Percentiles rank a stretch among this genome's conserved stretches.
Evolutionary conservation across 2,113 vertebrate species (phyloP).

Genomic region (Ctenodactylus gundi): DNA sequence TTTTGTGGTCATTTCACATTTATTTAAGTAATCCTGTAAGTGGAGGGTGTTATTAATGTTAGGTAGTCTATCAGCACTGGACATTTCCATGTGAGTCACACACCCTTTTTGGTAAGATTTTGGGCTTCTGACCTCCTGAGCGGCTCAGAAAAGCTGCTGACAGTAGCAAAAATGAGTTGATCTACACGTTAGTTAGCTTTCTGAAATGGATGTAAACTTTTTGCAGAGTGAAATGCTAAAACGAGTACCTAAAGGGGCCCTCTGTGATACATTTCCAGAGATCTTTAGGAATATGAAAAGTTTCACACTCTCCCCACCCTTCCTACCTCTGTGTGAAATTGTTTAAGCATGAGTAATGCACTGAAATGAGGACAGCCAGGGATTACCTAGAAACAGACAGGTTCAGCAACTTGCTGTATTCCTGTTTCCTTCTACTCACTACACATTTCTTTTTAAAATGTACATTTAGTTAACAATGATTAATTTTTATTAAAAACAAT

Average conservation of each 20-base stretch:
- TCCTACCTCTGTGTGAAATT: background rate
- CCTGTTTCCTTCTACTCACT: background rate
- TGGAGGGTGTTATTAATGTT: background rate
- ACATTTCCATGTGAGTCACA: background rate
- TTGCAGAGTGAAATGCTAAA: conserved; percentile 27
- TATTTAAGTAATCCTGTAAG: background rate
- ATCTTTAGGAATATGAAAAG: conserved; percentile 28
- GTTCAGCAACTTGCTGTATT: conserved; percentile 47
- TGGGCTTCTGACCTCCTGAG: background rate
- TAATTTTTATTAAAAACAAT: conserved; percentile 32
- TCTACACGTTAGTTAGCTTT: background rate
- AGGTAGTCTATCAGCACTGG: background rate
- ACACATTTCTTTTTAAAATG: conserved; percentile 17
- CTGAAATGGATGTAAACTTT: conserved; percentile 16
- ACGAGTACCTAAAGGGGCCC: background rate
- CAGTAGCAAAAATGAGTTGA: background rate
- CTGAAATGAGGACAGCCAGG: conserved; percentile 39
- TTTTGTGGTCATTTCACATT: background rate
- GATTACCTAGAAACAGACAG: conserved; percentile 48
- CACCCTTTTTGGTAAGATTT: background rate
- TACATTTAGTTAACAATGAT: background rate
- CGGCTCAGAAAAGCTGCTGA: background rate
- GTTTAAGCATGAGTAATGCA: conserved; percentile 53
- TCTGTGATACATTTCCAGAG: conserved; percentile 11
- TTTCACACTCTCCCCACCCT: background rate